Evolutionary conservation across 2,797 vertebrate genomes (phyloP).

Genomic region (Paramormyrops hopkinsi): DNA sequence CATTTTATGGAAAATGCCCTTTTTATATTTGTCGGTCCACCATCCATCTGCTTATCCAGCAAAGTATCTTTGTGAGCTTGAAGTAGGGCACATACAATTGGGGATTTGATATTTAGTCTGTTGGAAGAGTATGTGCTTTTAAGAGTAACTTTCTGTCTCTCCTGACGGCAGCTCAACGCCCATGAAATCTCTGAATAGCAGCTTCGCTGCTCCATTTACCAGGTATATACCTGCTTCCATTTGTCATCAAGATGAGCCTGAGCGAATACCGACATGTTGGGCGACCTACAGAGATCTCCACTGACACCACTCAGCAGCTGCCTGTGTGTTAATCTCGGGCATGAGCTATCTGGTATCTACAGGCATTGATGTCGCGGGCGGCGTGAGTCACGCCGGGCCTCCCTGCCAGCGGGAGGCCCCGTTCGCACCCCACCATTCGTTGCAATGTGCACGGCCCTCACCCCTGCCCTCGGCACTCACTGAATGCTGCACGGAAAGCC

Average conservation of each 20-base stretch:
- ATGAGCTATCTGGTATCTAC: background rate
- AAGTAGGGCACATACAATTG: background rate
- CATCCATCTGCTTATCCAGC: background rate
- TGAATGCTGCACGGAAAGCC: background rate
- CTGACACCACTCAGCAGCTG: background rate
- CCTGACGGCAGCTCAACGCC: background rate
- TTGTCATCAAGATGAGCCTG: background rate
- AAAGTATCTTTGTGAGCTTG: background rate
- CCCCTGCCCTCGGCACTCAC: background rate
- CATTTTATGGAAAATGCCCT: background rate
- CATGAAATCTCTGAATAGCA: background rate
- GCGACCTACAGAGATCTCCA: background rate
- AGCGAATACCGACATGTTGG: background rate
- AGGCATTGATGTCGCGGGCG: background rate
- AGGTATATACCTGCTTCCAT: background rate
- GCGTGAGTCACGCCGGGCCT: background rate
- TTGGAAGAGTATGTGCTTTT: background rate
- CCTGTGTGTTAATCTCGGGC: background rate
- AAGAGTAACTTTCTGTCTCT: background rate
- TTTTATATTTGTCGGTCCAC: background rate
- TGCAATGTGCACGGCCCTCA: background rate
- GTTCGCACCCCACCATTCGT: background rate
- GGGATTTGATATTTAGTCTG: background rate
- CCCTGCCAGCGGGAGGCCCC: background rate
- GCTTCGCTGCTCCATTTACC: background rate